phyloP scores from a whole-genome alignment of 2,888 invertebrate genomes.

The Fragum sueziense region DNA sequence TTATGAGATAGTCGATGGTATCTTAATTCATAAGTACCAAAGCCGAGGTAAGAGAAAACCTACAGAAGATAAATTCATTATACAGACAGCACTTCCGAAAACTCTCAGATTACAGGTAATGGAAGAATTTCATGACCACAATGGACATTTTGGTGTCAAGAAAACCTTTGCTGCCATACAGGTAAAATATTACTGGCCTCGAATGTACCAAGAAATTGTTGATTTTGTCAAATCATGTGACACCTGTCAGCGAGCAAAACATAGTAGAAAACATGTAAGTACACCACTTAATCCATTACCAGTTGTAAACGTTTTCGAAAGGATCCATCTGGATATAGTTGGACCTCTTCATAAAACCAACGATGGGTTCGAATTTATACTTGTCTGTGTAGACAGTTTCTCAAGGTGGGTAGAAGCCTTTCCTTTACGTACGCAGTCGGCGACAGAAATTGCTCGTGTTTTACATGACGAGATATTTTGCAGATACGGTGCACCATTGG shows the following conservation, averaged over 20 bases:
- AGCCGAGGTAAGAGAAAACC: constrained; percentile 24
- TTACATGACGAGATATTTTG: constrained; percentile 50
- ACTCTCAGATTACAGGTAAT: constrained; percentile 20
- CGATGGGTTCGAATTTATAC: no score
- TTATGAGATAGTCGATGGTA: no score
- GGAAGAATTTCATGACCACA: no score
- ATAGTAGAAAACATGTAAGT: constrained; percentile 30
- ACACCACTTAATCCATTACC: no score
- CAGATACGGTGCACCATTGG: constrained; percentile 45
- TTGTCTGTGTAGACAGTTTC: constrained; percentile 36
- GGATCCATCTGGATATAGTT: no score
- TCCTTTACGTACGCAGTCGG: constrained; percentile 49
- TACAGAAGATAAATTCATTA: constrained; percentile 18
- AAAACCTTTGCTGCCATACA: constrained; percentile 22
- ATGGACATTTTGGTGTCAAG: no score
- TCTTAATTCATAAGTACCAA: constrained; percentile 25
- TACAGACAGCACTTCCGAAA: constrained; percentile 32
- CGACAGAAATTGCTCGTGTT: constrained; percentile 36
- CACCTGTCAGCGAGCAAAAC: constrained; percentile 46
- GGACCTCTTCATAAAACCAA: constrained; percentile 47
- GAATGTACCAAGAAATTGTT: constrained; percentile 42
- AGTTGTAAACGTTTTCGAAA: no score
- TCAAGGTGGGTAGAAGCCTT: constrained; percentile 37
- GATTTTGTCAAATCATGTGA: constrained; percentile 42
- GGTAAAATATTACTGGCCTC: constrained; percentile 52